Evolutionary conservation across 2,797 vertebrate genomes (phyloP).

Genomic region (Falco columbarius): DNA sequence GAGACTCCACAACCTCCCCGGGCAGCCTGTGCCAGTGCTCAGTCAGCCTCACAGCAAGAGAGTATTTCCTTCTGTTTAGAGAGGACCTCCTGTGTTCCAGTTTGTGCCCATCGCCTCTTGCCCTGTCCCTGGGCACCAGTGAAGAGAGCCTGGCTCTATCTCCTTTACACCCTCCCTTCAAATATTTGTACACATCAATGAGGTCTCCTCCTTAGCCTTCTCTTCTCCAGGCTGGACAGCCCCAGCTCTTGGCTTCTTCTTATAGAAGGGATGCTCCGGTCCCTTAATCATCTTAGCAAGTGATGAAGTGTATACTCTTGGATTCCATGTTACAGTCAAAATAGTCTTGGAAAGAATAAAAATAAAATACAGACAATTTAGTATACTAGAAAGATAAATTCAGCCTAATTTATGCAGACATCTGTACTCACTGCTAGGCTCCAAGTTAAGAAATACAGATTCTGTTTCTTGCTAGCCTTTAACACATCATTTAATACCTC

Average conservation of each 20-base stretch:
- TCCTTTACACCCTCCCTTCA: neutral
- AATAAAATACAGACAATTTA: neutral
- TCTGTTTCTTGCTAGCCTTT: neutral
- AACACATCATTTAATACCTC: neutral
- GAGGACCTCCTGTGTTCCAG: no score
- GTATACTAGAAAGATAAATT: neutral
- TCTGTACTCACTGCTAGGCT: neutral
- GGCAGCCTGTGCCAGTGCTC: no score
- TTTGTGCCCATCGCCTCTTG: neutral
- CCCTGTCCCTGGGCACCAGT: no score
- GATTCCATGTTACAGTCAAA: neutral
- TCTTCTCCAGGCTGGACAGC: neutral
- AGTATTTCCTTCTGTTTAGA: no score
- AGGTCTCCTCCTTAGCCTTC: neutral
- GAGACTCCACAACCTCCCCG: neutral
- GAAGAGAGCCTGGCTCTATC: neutral
- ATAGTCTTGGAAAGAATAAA: neutral
- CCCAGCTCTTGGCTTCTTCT: neutral
- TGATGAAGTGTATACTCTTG: neutral
- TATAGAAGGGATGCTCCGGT: neutral
- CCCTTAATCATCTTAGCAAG: neutral
- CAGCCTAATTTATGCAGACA: neutral
- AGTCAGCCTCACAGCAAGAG: no score
- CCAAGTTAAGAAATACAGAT: neutral
- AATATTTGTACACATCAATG: neutral